Evolutionary conservation across 2,797 vertebrate species (phyloP), one percentile per base, ranked within the genome.

Genomic region (Urophycis tenuis): DNA sequence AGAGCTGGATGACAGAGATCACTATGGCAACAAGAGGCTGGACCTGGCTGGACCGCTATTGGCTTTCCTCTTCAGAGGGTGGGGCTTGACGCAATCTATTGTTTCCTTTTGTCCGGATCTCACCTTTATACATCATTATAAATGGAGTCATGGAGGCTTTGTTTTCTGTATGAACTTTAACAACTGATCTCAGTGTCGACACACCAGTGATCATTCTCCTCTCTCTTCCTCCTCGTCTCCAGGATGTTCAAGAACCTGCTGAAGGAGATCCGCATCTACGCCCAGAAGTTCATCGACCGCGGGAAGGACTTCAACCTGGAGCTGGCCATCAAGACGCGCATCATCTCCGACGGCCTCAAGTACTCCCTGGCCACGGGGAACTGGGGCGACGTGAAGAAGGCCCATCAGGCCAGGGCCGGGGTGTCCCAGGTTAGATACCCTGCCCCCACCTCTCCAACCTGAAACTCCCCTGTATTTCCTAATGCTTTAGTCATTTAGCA

Each of bases 191-290:
- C 49, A n/a, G 49, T 9, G 49, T 60, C 9, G 60, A 64, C n/a
- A 64, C 53, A 64, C n/a, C 3, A 64, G 60, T 64, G 60, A 29
- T 2, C 60, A 1, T n/a, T 8, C 60, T 53, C 11, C 31, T 71
- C 25, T 11, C 41, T 45, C 41, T 19, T 53, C 11, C 70, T 71
- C 25, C n/a, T 36, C 11, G 10, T 71, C 1, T 8, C 3, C 72
- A 99, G 97, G 39, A 98, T 99, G 97, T 99, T 99, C 85, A 99
- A 99, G 90, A 99, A 99, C 88, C 93, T 99, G 86, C 92, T 99
- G 86, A 99, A 99, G 89, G 98, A 99, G 92, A 98, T 99, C 78
- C 88, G 98, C 75, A 98, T 99, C 81, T 99, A 99, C 8, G 96
- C 98, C 32, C 98, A 99, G 84, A 99, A 99, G 89, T 99, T 98